Base-by-base conservation (phyloP, 2,888 invertebrate species). In the Trilocha varians region DNA sequence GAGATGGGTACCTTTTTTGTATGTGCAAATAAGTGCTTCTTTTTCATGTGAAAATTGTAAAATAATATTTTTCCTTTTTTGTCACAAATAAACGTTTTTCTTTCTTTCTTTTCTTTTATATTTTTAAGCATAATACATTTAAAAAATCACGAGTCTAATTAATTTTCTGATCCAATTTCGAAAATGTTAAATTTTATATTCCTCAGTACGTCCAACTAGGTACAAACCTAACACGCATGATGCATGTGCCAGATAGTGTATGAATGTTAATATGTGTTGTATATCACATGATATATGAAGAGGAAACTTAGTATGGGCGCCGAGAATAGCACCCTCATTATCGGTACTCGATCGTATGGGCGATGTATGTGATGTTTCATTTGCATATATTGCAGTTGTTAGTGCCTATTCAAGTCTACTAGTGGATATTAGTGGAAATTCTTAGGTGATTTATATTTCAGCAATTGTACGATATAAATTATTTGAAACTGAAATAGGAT, bases 191-290 rank as follows among this genome's bases (percentile, higher is more conserved):
- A 36, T 36, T 36, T 16, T 36, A 17, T 16, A 36, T 11, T 15
- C 11, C 36, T 36, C 11, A 36, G 11, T 25, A 25, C 25, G 25
- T 6, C 25, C 25, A n/a, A n/a, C 35, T 11, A 14, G 13, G 34
- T 4, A 13, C 16, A 35, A 13, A 15, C 14, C 35, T 15, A 35
- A 35, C 14, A 16, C 5, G 14, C 13, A 14, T 15, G 35, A 15
- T 35, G 15, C 35, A 14, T 14, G 40, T 32, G 39, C 40, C 41
- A 34, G 34, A 34, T 16, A 25, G 25, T 11, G 25, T 25, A 25
- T 25, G 25, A 25, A 25, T 25, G 43, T 37, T 32, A 41, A 34
- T 41, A 32, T 14, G 32, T 34, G 32, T 17, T 43, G 25, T 25
- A 25, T 25, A 25, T 25, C 11, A 25, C 25, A 9, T 25, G 25